These are phyloP conservation scores for Lepus timidus DNA, from an alignment of 2,113 vertebrate species.

Conservation along the genomic window DNA sequence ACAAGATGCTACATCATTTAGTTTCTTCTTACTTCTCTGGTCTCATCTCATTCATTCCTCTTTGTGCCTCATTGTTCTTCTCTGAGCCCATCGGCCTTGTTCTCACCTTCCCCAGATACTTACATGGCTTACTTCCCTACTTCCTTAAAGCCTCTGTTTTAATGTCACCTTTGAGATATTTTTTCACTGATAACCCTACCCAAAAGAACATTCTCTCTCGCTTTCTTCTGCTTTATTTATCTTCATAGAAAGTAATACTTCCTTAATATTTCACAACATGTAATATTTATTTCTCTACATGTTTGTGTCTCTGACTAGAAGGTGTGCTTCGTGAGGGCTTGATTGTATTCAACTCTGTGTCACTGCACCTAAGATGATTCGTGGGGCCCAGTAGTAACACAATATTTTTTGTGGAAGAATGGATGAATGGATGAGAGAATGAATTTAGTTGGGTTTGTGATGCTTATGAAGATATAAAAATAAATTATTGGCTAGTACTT, in stretches of 20 bases:
- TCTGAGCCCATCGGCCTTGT: neutral
- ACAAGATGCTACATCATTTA: neutral
- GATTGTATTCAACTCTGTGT: neutral
- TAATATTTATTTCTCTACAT: neutral
- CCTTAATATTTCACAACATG: neutral
- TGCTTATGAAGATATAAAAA: constrained; percentile 33
- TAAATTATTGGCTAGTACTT: constrained; percentile 6
- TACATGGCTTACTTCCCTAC: neutral
- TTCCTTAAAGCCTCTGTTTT: constrained; percentile 35
- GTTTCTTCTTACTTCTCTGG: neutral
- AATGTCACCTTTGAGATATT: neutral
- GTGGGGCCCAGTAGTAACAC: neutral
- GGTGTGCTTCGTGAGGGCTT: neutral
- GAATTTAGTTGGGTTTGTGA: neutral
- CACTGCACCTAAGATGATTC: neutral
- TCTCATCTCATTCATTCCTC: neutral
- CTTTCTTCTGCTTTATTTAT: neutral
- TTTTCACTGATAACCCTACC: neutral
- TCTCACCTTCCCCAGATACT: neutral
- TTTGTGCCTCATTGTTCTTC: neutral
- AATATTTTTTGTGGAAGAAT: neutral
- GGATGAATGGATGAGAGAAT: neutral
- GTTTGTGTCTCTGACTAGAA: neutral
- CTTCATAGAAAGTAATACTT: neutral
- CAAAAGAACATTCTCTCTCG: neutral